Base-by-base conservation (phyloP, 2,888 invertebrate species). In the Caenorhabditis sp. region DNA sequence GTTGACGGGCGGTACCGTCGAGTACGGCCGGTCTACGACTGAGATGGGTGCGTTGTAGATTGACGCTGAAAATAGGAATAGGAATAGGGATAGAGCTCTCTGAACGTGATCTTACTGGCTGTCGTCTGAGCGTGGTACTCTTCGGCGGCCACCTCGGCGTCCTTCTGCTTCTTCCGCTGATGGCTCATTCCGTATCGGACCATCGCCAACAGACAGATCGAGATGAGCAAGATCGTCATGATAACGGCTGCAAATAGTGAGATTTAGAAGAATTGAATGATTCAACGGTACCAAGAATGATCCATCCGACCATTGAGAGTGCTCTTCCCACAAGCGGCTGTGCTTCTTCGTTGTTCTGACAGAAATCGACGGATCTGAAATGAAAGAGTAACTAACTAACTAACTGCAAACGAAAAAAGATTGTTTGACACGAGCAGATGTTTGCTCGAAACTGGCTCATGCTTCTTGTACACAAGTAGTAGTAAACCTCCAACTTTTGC, bases 141-240 rank as follows among this genome's bases (percentile, higher is more conserved):
- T 56, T 87, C 87, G 22, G 87, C 88, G 35, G 75, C 82, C 32
- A 88, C 83, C 55, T 89, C 88, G 30, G 83, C 82, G 56, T 87
- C 87, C 80, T 89, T 88, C 53, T 84, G 80, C 79, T 88, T 88
- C 82, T 88, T 88, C 13, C 87, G 78, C 45, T 85, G 80, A 63
- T 88, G 88, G 50, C 86, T 86, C 83, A 88, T 85, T 62, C 88
- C 88, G 62, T 89, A 89, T 39, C 89, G 83, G 37, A 89, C 83
- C 62, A 89, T 71, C 7, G 87, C 88, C 81, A 89, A 77, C 50
- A 89, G 77, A 50, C 87, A 89, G 62, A 89, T 89, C 53, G 83
- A 80, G 59, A 87, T 86, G 56, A 84, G 56, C 39, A 89, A 78
- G 59, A 89, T 88, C 15, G 87, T 86, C 85, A 89, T 84, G 71